phyloP scores from a whole-genome alignment of 2,797 vertebrate species.

The Triplophysa yarkandensis region DNA sequence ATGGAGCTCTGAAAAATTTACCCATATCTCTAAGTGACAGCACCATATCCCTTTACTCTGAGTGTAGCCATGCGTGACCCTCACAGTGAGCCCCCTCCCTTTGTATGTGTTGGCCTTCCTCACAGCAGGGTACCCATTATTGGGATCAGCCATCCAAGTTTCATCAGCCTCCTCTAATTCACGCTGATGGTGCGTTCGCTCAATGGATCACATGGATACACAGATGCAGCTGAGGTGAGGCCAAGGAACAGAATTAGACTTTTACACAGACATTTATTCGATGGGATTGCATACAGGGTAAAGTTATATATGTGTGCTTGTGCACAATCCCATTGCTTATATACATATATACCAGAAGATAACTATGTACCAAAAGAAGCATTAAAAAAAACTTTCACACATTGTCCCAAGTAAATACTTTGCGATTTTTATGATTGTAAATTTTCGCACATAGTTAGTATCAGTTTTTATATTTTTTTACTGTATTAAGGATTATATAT shows the following conservation, averaged over 20 bases:
- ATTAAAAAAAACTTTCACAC: too few relatives aligned
- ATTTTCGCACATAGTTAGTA: too few relatives aligned
- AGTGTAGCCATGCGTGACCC: constrained; percentile 45
- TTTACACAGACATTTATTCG: constrained; percentile 4
- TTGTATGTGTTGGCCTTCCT: constrained; percentile 29
- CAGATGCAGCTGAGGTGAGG: constrained; percentile 32
- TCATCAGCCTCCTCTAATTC: constrained; percentile 42
- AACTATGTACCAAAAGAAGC: too few relatives aligned
- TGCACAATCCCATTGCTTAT: too few relatives aligned
- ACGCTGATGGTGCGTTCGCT: constrained; percentile 36
- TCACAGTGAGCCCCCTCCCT: constrained; percentile 20
- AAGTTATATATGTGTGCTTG: neutral
- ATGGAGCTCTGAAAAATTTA: constrained; percentile 53
- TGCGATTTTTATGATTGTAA: too few relatives aligned
- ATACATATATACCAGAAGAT: too few relatives aligned
- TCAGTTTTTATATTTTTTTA: too few relatives aligned
- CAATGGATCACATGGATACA: constrained; percentile 25
- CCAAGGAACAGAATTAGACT: neutral
- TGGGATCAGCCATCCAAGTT: constrained; percentile 45
- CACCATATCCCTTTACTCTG: constrained; percentile 25
- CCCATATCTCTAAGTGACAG: constrained; percentile 58
- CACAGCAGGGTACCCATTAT: constrained; percentile 59
- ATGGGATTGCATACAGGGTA: neutral
- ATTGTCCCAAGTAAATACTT: too few relatives aligned
- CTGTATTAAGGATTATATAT: too few relatives aligned